These are phyloP conservation scores for Pediacus dermestoides DNA, from an alignment of 2,888 invertebrate genomes.

Conservation along the genomic window DNA sequence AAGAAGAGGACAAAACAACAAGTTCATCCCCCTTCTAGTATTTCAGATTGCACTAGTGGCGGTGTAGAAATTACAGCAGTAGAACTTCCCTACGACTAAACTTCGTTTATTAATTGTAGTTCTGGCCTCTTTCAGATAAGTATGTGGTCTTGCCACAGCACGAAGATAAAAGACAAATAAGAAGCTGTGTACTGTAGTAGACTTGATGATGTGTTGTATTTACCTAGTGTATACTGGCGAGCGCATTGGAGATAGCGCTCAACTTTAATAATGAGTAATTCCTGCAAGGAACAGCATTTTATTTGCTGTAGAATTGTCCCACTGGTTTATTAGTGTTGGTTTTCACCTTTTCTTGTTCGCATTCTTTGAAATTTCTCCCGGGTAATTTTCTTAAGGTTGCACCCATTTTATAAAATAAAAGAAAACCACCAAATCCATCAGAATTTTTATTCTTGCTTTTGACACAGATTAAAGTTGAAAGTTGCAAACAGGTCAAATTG, in stretches of 20 bases:
- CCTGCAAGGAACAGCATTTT: constrained; percentile 4
- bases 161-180: constrained; percentile 17
- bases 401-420: too few species aligned
- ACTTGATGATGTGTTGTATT: too few species aligned
- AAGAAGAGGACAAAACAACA: too few species aligned
- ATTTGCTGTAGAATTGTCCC: neutral
- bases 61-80: constrained; percentile 37
- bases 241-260: too few species aligned
- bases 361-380: too few species aligned
- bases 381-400: too few species aligned
- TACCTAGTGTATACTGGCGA: too few species aligned
- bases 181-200: too few species aligned
- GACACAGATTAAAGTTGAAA: too few species aligned
- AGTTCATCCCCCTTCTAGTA: constrained; percentile 33
- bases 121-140: constrained; percentile 36
- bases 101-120: constrained; percentile 46
- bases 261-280: constrained; percentile 5
- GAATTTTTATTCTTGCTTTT: too few species aligned
- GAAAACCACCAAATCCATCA: too few species aligned
- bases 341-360: constrained; percentile 2
- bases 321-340: constrained; percentile 5
- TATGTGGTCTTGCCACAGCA: constrained; percentile 27
- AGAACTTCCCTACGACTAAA: constrained; percentile 39
- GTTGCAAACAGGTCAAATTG: too few species aligned
- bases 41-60: constrained; percentile 41